Percentiles rank a stretch among this genome's conserved stretches.
phyloP scores from a whole-genome alignment of 1,140 invertebrate species.

The Tyrophagus putrescentiae region DNA sequence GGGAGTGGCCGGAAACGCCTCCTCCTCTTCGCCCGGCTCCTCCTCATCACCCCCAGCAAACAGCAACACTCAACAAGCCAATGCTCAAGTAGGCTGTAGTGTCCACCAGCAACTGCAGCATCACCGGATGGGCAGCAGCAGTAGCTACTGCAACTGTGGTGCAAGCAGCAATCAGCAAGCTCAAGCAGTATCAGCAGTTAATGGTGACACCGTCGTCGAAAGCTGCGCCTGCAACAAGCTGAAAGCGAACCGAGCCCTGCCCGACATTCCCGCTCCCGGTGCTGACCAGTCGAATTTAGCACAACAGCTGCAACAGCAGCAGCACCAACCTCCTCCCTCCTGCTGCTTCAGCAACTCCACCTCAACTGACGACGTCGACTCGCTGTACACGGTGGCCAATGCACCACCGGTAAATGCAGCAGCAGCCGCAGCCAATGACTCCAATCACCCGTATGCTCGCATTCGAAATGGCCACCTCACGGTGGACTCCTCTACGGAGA shows the following conservation, averaged over 20 bases:
- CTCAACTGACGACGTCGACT: not conserved
- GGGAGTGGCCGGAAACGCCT: no score
- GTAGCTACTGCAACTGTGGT: no score
- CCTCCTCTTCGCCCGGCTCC: no score
- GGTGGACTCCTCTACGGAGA: conserved; percentile 19
- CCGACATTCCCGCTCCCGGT: conserved; percentile 9
- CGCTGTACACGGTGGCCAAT: not conserved
- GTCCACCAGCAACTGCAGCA: no score
- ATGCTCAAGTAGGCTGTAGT: no score
- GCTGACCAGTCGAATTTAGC: not conserved
- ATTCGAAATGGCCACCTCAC: not conserved
- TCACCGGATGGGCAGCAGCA: no score
- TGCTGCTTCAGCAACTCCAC: not conserved
- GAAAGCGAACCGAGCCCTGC: conserved; percentile 16
- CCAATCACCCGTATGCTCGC: conserved; percentile 17
- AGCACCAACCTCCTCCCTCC: not conserved
- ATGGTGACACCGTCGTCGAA: not conserved
- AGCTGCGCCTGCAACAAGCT: not conserved
- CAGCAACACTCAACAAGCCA: no score
- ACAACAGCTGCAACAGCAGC: not conserved
- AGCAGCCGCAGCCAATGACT: not conserved
- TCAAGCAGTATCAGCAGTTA: no score
- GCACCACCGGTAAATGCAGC: not conserved
- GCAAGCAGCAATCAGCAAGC: no score
- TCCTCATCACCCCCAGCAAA: no score